Base-by-base conservation (phyloP, 2,113 vertebrate species). In the Oryzias celebensis region DNA sequence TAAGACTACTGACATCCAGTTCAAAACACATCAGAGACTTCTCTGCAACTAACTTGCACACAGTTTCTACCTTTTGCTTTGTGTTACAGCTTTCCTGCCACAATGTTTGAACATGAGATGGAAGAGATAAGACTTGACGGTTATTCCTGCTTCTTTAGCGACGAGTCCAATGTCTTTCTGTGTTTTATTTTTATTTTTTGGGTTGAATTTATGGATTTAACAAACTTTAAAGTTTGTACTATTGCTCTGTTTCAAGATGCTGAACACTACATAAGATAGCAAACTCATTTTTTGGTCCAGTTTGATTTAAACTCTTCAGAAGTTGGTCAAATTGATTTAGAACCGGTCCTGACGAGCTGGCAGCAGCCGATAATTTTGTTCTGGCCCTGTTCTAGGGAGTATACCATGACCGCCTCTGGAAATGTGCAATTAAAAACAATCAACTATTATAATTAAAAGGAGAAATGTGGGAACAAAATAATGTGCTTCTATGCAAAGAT, bases 51-150 rank as follows among this genome's bases (percentile, higher is more conserved):
- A 28, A 28, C 26, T 28, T 28, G 26, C 26, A 5, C 26, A 4
- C 26, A 10, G 36, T 57, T 41, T 44, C 14, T 49, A 43, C 42
- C n/a, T 52, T 6, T 59, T n/a, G 70, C 0, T 6, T 13, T 82
- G 22, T 74, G 41, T 66, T 24, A 46, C 84, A 95, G 95, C 95
- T 0, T 93, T 94, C 18, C 96, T 94, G 20, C 95, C 93, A 0
- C 94, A 82, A 96, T 95, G 95, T 97, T 96, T 84, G 94, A 96
- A 85, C 95, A 95, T 16, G 93, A 96, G 87, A 96, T 94, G 95
- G 94, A 96, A 65, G 94, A 96, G 79, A 96, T 94, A 71, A 94
- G 83, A 88, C 92, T 86, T 2, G 26, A 53, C 58, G 18, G 62
- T 51, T 17, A 41, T 60, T 58, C 16, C 53, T 23, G 22, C 18